Evolutionary conservation across 2,888 invertebrate species (phyloP).

Genomic region (Polymixis flavicincta): DNA sequence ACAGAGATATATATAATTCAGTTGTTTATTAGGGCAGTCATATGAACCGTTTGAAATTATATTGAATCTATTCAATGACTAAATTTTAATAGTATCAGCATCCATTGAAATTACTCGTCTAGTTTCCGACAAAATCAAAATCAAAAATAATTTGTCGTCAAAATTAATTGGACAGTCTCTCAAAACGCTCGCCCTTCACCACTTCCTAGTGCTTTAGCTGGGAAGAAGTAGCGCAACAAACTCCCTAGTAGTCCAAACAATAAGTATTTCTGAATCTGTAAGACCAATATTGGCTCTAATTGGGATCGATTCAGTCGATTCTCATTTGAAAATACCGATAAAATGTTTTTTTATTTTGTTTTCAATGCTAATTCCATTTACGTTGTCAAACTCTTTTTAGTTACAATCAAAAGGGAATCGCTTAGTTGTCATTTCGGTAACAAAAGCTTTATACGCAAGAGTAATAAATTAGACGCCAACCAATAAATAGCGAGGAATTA

Average conservation of each 20-base stretch:
- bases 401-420: background rate
- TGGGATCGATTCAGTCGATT: background rate
- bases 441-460: background rate
- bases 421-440: background rate
- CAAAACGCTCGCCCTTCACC: too few species aligned
- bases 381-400: background rate
- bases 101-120: background rate
- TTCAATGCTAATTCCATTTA: background rate
- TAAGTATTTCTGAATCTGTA: background rate
- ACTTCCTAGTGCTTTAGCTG: too few species aligned
- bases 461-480: background rate
- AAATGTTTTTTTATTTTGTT: background rate
- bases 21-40: background rate
- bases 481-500: background rate
- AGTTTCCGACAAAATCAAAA: background rate
- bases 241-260: too few species aligned
- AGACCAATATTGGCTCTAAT: background rate
- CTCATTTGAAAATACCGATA: background rate
- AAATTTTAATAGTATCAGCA: background rate
- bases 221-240: too few species aligned
- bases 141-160: too few species aligned
- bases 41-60: background rate
- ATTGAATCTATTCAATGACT: background rate
- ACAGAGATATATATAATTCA: constrained; percentile 14
- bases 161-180: too few species aligned